These are phyloP conservation scores for Quadroppia sp. DNA, from an alignment of 2,888 invertebrate genomes.

Conservation along the genomic window DNA sequence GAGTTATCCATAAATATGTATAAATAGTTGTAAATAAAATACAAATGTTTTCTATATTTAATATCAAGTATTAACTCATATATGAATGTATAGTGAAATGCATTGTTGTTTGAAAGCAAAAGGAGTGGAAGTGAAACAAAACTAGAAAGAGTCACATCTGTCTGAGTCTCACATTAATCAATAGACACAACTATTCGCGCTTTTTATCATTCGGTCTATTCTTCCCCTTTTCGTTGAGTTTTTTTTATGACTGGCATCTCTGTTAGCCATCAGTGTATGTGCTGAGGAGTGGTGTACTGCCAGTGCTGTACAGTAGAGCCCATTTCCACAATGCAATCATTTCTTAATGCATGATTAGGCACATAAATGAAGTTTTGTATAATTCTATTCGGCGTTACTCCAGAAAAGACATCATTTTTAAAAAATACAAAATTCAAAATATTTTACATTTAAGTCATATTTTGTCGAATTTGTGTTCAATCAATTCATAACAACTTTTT, in stretches of 20 bases:
- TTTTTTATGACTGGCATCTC: conserved; percentile 24
- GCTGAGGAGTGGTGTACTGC: conserved; percentile 8
- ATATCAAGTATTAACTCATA: conserved; percentile 30
- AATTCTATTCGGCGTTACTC: conserved; percentile 27
- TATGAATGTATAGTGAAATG: conserved; percentile 9
- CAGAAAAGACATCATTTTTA: conserved; percentile 36
- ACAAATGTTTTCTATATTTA: conserved; percentile 33
- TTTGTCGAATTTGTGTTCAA: neutral
- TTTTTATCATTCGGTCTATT: conserved; percentile 30
- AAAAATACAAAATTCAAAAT: neutral
- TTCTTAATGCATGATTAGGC: conserved; percentile 37
- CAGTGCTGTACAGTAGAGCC: no score
- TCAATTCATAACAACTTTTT: conserved; percentile 31
- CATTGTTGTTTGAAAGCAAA: no score
- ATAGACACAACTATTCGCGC: conserved; percentile 21
- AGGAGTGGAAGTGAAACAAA: conserved; percentile 24
- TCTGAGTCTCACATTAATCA: conserved; percentile 33
- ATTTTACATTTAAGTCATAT: conserved; percentile 4
- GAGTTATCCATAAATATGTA: neutral
- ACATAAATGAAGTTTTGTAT: conserved; percentile 38
- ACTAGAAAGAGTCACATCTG: conserved; percentile 23
- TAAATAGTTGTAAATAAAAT: neutral
- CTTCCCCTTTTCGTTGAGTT: conserved; percentile 13
- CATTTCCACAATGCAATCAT: conserved; percentile 30
- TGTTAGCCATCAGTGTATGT: conserved; percentile 18